Conservation (phyloP, 2,113 vertebrate genomes). For the Anas platyrhynchos region DNA sequence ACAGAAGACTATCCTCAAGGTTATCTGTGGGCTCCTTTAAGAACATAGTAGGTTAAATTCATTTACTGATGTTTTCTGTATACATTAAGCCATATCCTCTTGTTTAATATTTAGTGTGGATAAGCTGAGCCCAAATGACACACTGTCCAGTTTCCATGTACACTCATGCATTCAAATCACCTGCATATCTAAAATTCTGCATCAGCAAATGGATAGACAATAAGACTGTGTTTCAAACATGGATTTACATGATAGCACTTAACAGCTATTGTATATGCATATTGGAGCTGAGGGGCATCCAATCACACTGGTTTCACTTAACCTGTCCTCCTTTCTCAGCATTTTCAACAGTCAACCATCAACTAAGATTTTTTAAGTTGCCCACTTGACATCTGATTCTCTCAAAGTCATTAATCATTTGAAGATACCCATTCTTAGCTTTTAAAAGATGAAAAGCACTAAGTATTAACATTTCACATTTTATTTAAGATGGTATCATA, state of each 20-base stretch:
- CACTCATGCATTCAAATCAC: background rate
- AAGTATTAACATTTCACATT: background rate
- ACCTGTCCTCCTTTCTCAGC: background rate
- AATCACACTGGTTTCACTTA: background rate
- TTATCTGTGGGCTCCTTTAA: slow-evolving; percentile 93
- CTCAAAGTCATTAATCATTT: background rate
- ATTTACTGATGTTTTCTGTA: background rate
- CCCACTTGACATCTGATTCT: background rate
- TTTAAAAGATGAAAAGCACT: background rate
- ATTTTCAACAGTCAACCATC: background rate
- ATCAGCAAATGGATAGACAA: background rate
- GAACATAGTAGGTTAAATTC: slow-evolving; percentile 34
- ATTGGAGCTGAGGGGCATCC: background rate
- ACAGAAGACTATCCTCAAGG: slow-evolving; percentile 93
- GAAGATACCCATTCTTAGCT: background rate
- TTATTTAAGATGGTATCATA: background rate
- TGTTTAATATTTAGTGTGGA: background rate
- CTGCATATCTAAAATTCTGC: background rate
- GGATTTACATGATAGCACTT: background rate
- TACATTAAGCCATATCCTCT: background rate
- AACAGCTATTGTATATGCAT: background rate
- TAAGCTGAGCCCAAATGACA: background rate
- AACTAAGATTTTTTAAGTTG: background rate
- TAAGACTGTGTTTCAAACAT: background rate
- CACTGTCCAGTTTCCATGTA: background rate